These are phyloP conservation scores for Hetaerina americana DNA, from an alignment of 1,140 invertebrate species.

Conservation along the genomic window DNA sequence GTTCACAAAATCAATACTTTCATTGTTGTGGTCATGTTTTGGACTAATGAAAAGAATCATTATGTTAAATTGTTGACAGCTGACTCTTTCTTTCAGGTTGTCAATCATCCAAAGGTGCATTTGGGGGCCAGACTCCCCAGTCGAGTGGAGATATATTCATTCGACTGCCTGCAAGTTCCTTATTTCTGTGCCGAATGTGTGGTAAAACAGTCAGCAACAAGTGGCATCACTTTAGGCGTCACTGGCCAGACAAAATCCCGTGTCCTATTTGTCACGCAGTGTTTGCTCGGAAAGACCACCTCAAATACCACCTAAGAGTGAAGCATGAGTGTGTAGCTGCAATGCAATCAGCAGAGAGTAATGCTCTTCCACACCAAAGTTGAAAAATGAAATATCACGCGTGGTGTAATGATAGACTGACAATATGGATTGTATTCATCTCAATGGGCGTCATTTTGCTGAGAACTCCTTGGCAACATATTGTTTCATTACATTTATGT, in stretches of 20 bases:
- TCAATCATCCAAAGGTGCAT: constrained; percentile 71
- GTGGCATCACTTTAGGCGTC: constrained; percentile 76
- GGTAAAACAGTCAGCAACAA: constrained; percentile 72
- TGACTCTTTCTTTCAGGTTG: constrained; percentile 37
- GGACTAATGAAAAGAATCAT: not conserved
- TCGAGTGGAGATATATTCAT: constrained; percentile 41
- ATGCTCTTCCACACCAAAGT: too few species aligned
- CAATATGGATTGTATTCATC: too few species aligned
- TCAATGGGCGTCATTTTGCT: too few species aligned
- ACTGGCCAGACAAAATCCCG: constrained; percentile 58
- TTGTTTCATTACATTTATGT: too few species aligned
- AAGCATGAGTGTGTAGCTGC: constrained; percentile 34
- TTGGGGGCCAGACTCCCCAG: constrained; percentile 46
- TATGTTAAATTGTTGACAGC: constrained; percentile 11
- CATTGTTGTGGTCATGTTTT: not conserved
- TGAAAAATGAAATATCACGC: too few species aligned
- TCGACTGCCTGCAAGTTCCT: not conserved
- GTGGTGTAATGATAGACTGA: too few species aligned
- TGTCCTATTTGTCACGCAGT: constrained; percentile 73
- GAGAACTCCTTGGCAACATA: too few species aligned
- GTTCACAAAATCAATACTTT: too few species aligned
- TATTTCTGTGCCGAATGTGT: constrained; percentile 50
- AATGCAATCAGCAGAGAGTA: too few species aligned
- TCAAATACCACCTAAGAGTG: constrained; percentile 53
- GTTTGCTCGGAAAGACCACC: constrained; percentile 72